Base-by-base conservation (phyloP, 2,113 vertebrate genomes). In the Dicentrarchus labrax region DNA sequence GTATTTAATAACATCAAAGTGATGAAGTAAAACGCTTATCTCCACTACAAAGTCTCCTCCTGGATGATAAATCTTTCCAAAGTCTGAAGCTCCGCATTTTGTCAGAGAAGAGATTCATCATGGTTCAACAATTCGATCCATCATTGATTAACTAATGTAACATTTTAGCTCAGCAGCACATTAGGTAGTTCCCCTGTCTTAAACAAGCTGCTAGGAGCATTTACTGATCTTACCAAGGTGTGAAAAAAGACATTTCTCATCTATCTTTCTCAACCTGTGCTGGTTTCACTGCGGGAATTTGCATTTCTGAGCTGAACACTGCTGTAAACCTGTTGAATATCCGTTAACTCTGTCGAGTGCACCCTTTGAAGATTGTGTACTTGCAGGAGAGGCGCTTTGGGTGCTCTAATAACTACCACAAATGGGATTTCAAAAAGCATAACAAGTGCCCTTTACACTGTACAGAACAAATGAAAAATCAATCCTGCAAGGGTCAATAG, bases 391-490 rank as follows among this genome's bases (percentile, higher is more conserved):
- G 53, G 43, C 45, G 12, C 50, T 76, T 4, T 13, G 45, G 62
- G 7, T 8, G 53, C 38, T 65, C 50, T 30, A 66, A 80, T 65
- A 74, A 79, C 30, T 10, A 36, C 60, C 69, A 70, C 65, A 79
- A 84, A 85, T 65, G 45, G 7, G 48, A 83, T 85, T 71, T 79
- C 22, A 79, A 60, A 83, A 67, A 64, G n/a, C 30, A 61, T 17
- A 78, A 70, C 77, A 85, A 84, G 61, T 72, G 73, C 16, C 62
- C 83, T 86, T 90, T 17, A 70, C 72, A 48, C 50, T 62, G 48
- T 21, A 12, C 10, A 53, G 72, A 83, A 71, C 78, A 89, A 76
- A 92, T 88, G 77, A 65, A 80, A 88, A 91, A 94, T 90, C 81
- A 48, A 92, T 93, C 62, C 24, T 19, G 36, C 22, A 38, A 56